Base-by-base conservation (phyloP, 2,113 vertebrate genomes). In the Euleptes europaea region DNA sequence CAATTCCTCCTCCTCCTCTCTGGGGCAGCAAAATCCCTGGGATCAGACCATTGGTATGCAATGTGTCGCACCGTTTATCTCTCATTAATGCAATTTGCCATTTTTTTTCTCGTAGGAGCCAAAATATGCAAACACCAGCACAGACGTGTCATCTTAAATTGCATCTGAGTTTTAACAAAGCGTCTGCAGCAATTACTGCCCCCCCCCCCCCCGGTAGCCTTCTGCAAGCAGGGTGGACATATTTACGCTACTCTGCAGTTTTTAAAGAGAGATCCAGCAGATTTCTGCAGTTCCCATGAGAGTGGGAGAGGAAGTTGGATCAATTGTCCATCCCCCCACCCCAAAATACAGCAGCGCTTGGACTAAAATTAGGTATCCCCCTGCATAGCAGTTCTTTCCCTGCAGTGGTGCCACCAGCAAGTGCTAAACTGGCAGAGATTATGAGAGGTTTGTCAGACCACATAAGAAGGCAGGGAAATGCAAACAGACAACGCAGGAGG, bases 361-460 rank as follows among this genome's bases (percentile, higher is more conserved):
- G 78, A 85, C 82, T 87, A 90, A 90, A 90, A 89, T 86, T 80
- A 79, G 42, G 63, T 72, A 6, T 76, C 74, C 47, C 47, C 33
- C 89, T 74, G 66, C 66, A 44, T 63, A 35, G 19, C 31, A 33
- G 88, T 82, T 69, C 38, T 63, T 77, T 77, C 35, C 63, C 73
- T 83, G 54, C 17, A 70, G 51, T 38, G 84, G 44, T 83, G 38
- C 66, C 65, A 31, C 69, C 86, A 0, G 0, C n/a, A 44, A 89
- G 35, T 33, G n/a, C 11, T 85, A 77, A 63, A 65, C 21, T 74
- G 54, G 76, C 80, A 82, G 83, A 86, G 0, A 0, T 77, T 21
- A 82, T n/a, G 51, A 78, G 82, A 71, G 78, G 63, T 85, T 87
- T 49, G 72, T 54, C 78, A 42, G 4, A 67, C 70, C 77, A 31